Conservation (phyloP, 1,140 invertebrate genomes). For the Macrosteles quadrilineatus region DNA sequence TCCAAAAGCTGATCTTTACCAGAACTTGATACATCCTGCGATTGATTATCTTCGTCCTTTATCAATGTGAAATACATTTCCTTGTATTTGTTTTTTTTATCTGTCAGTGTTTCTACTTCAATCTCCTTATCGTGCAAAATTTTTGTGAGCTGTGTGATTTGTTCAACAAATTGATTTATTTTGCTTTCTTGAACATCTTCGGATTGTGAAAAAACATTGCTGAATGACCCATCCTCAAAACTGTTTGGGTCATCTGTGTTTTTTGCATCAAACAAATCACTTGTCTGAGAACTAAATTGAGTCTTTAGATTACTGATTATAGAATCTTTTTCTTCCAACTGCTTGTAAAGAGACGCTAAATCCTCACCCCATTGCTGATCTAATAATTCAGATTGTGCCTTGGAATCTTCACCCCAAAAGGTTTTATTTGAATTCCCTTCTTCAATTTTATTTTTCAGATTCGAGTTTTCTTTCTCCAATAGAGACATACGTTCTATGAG, state of each 20-base stretch:
- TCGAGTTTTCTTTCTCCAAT: constrained; percentile 4
- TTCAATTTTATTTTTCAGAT: constrained; percentile 5
- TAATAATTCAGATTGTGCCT: not conserved
- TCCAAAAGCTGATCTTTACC: not conserved
- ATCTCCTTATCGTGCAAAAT: constrained; percentile 5
- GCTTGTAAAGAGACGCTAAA: not conserved
- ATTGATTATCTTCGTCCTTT: not conserved
- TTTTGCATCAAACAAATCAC: not conserved
- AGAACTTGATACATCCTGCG: not conserved
- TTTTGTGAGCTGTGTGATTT: constrained; percentile 14
- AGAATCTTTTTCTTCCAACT: not conserved
- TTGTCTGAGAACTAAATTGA: not conserved
- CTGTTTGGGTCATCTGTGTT: not conserved
- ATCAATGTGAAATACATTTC: constrained; percentile 10
- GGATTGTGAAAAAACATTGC: not conserved
- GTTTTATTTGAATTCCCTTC: not conserved
- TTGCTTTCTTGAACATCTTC: not conserved
- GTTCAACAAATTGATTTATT: not conserved
- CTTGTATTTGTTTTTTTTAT: constrained; percentile 33
- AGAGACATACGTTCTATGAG: not conserved
- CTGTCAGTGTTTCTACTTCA: constrained; percentile 47
- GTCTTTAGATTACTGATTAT: not conserved
- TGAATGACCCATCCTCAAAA: not conserved
- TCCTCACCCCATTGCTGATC: not conserved
- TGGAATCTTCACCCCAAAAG: not conserved